phyloP scores from a whole-genome alignment of 1,140 invertebrate species.

The Drosophila pallidifrons region DNA sequence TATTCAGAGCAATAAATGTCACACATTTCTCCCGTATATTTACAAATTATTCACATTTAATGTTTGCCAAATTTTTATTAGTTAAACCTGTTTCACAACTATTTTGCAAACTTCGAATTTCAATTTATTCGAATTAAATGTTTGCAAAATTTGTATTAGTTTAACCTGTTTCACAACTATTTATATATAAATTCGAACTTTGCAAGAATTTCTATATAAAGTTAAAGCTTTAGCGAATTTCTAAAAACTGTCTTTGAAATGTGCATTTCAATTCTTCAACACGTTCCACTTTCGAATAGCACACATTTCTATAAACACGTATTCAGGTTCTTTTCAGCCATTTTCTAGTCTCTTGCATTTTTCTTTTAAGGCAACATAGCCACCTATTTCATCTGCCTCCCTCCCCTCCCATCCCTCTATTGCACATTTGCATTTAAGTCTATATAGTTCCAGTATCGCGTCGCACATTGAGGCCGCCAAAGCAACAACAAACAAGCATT shows the following conservation, averaged over 20 bases:
- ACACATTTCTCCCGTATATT: no score
- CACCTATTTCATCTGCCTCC: neutral
- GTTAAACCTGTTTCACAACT: no score
- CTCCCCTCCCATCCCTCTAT: neutral
- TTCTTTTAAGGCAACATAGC: conserved; percentile 3
- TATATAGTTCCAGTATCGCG: conserved; percentile 1
- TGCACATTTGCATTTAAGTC: neutral
- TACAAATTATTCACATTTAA: no score
- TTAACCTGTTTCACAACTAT: no score
- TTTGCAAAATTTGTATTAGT: no score
- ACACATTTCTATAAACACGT: conserved; percentile 2
- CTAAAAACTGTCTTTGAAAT: neutral
- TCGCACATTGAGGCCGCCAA: conserved; percentile 4
- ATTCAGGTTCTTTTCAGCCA: conserved; percentile 9
- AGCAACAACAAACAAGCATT: conserved; percentile 21
- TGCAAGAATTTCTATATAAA: neutral
- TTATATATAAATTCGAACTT: no score
- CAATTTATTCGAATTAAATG: no score
- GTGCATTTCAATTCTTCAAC: neutral
- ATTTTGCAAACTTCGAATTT: no score
- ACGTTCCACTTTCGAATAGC: conserved; percentile 15
- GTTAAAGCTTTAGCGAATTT: neutral
- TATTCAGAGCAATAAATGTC: no score
- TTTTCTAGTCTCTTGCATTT: conserved; percentile 5
- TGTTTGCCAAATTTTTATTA: no score